Conservation (phyloP, 2,113 vertebrate species). For the Pituophis catenifer region DNA sequence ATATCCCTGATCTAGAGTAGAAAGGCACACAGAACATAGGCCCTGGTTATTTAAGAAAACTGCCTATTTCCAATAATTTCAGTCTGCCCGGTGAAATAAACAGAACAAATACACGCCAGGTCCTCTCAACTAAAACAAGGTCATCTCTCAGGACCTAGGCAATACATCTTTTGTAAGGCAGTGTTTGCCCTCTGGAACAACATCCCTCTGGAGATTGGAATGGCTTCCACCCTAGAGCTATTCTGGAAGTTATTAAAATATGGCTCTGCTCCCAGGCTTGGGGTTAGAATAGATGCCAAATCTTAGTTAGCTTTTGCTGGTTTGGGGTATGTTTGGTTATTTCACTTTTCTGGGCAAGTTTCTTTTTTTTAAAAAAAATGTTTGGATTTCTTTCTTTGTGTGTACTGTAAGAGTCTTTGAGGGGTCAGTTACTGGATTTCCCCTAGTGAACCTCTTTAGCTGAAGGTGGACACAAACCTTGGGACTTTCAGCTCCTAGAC, state of each 20-base stretch:
- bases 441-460: not conserved
- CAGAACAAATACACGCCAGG: not conserved
- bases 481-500: not conserved
- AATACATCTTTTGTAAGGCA: not conserved
- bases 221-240: not conserved
- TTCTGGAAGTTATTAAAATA: not conserved
- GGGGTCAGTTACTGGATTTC: not conserved
- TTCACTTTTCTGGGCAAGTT: not conserved
- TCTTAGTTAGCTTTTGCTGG: not conserved
- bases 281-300: not conserved
- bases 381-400: not conserved
- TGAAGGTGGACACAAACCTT: not conserved
- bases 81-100: not conserved
- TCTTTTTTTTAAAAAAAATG: not conserved
- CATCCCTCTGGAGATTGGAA: not conserved
- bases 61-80: not conserved
- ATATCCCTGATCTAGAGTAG: not conserved
- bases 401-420: not conserved
- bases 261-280: not conserved
- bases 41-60: not conserved
- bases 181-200: not conserved
- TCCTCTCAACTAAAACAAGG: not conserved
- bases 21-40: not conserved
- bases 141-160: not conserved
- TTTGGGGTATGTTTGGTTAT: not conserved